Percentiles rank a stretch among this genome's conserved stretches.
phyloP scores from a whole-genome alignment of 2,888 invertebrate species.

The Lycaena phlaeas region DNA sequence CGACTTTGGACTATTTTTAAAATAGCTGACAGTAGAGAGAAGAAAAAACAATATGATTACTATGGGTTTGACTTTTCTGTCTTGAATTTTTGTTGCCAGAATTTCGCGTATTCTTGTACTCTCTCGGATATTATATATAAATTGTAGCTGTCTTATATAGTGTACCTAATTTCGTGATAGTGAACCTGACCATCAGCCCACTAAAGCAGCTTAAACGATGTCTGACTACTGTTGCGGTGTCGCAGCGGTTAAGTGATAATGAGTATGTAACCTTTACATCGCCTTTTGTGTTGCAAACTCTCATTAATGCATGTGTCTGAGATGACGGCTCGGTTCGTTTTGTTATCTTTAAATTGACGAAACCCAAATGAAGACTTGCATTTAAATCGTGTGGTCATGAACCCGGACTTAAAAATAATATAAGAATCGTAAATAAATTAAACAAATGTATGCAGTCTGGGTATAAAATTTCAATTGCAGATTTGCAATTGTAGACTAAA shows the following conservation, averaged over 20 bases:
- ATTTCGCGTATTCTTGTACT: no score
- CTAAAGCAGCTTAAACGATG: no score
- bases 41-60: no score
- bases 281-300: conserved; percentile 41
- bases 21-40: no score
- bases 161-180: no score
- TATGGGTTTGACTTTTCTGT: no score
- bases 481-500: no score
- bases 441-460: background rate
- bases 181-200: no score
- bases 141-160: no score
- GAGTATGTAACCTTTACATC: conserved; percentile 30
- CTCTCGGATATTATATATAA: no score
- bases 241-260: background rate
- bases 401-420: background rate
- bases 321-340: conserved; percentile 29
- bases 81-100: no score
- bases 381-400: conserved; percentile 8
- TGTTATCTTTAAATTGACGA: conserved; percentile 18
- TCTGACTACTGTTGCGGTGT: background rate
- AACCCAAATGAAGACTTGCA: conserved; percentile 11
- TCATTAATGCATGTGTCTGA: conserved; percentile 37
- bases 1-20: no score
- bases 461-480: background rate
- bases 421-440: background rate